Evolutionary conservation across 2,113 vertebrate species (phyloP).

Genomic region (Drymodes brunneopygia): DNA sequence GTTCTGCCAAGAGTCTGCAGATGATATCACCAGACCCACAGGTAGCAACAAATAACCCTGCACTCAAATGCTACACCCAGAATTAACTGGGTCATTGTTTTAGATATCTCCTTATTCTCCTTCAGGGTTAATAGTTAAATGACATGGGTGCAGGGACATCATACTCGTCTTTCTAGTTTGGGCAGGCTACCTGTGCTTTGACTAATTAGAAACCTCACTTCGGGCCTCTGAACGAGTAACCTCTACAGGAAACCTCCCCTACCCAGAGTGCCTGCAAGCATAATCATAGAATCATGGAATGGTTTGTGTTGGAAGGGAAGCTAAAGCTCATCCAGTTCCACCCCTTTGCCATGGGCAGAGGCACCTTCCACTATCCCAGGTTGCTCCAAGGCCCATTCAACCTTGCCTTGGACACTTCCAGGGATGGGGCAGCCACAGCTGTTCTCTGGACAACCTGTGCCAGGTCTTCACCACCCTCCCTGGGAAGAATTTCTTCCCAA

Average conservation of each 20-base stretch:
- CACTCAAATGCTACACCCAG: not conserved
- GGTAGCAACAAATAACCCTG: slow-evolving; percentile 39
- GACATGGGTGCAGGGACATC: slow-evolving; percentile 10
- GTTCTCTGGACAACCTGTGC: not conserved
- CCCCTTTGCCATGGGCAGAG: not conserved
- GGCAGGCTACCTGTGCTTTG: not conserved
- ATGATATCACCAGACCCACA: slow-evolving; percentile 1
- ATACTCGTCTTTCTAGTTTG: slow-evolving; percentile 47
- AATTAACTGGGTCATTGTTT: slow-evolving; percentile 54
- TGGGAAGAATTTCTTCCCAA: not conserved
- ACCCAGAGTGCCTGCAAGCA: not conserved
- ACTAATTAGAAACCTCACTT: slow-evolving; percentile 38
- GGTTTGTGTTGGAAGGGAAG: not conserved
- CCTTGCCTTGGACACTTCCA: not conserved
- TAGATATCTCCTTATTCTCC: slow-evolving; percentile 29
- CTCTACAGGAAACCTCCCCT: not conserved
- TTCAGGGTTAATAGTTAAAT: slow-evolving; percentile 56
- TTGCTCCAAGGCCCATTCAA: rapidly evolving
- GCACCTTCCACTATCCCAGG: not conserved
- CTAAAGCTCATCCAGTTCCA: not conserved
- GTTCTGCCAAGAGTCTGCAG: not conserved
- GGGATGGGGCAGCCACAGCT: not conserved
- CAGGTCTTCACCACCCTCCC: not conserved
- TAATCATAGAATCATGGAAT: not conserved
- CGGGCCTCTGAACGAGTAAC: not conserved